phyloP scores from a whole-genome alignment of 23 tunicate genomes.

The Halocynthia roretzi region DNA sequence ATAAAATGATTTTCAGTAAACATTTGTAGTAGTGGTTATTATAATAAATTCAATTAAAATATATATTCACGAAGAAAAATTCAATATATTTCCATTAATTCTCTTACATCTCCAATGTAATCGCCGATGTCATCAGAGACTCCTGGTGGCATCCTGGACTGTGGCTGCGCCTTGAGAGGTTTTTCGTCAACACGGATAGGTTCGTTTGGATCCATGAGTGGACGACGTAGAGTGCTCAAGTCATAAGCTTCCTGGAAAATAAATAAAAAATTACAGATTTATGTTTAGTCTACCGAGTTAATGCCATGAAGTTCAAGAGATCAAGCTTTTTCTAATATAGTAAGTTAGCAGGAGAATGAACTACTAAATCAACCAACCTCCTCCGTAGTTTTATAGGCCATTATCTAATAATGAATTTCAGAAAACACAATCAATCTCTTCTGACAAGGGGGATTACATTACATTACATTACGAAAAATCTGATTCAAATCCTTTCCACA shows the following conservation, averaged over 20 bases:
- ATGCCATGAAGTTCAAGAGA: neutral
- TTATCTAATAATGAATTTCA: neutral
- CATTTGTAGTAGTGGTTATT: neutral
- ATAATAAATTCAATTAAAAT: neutral
- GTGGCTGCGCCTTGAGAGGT: slow-evolving; percentile 19
- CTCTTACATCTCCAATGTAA: slow-evolving; percentile 72
- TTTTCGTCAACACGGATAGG: slow-evolving; percentile 34
- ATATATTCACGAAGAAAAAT: neutral
- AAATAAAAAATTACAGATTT: neutral
- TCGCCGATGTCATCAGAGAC: slow-evolving; percentile 58
- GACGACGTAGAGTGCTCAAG: slow-evolving; percentile 61
- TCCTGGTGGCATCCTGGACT: slow-evolving; percentile 54
- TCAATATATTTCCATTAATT: neutral
- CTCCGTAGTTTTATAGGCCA: neutral
- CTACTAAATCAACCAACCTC: too few relatives aligned
- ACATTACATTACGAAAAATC: neutral
- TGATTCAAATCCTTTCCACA: neutral
- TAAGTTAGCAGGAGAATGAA: too few relatives aligned
- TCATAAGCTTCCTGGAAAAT: slow-evolving; percentile 59
- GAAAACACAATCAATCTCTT: neutral
- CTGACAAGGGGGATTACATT: neutral
- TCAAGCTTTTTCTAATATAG: neutral
- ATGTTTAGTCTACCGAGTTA: neutral
- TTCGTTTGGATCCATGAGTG: slow-evolving; percentile 46
- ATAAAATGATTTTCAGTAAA: neutral